Base-by-base conservation (phyloP, 2,113 vertebrate genomes). In the Sturnus vulgaris region DNA sequence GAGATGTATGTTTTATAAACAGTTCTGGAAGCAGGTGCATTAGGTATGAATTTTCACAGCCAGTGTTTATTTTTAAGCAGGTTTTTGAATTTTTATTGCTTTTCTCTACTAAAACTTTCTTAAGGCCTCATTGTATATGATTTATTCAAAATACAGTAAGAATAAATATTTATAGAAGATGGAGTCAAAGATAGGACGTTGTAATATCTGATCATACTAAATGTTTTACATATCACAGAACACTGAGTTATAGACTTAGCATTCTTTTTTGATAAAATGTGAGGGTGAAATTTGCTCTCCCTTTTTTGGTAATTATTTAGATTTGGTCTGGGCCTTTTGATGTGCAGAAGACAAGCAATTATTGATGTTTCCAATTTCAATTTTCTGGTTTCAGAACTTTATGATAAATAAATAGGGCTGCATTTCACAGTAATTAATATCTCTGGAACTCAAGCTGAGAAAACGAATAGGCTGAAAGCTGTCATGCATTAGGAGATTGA, bases 201-300 rank as follows among this genome's bases (percentile, higher is more conserved):
- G 40, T 37, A 53, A 72, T 72, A 91, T 97, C 93, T 95, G 90
- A 91, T 94, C 40, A 39, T 33, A 28, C 33, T 33, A 64, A 72
- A 88, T 66, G 33, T 88, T 96, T 97, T 95, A 81, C 91, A 80
- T 86, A 90, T 96, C 83, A 89, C 49, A 94, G 92, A 87, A 68
- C 53, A 55, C 3, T 55, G 40, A 86, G 15, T 56, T 82, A 87
- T 8, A 63, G 80, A 44, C 52, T 71, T 76, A 69, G 39, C 71
- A 91, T 73, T 73, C 33, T 78, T 60, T 88, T 69, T 14, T 92
- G 86, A 85, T 63, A 46, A 82, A 84, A 90, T 87, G 53, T 65
- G 52, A 44, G 85, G 47, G 37, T 89, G 85, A 94, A 93, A 87
- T 92, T 90, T 82, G 31, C 37, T 88, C 42, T 83, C 39, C 22